Conservation (phyloP, 53 echinoderm and acorn worm genomes). For the Mesocentrotus franciscanus region DNA sequence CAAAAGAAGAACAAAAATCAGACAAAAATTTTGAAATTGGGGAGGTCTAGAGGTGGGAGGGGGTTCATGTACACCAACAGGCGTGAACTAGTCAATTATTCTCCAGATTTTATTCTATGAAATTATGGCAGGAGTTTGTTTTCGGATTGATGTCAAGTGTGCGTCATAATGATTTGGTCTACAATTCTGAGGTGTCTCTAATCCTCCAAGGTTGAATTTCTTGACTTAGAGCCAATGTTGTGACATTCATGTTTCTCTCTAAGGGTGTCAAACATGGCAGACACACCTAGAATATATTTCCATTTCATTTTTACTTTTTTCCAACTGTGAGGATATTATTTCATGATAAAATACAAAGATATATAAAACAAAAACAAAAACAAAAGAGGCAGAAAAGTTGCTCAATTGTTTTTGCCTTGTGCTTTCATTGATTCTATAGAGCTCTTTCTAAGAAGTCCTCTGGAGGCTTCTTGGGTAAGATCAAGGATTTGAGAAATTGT, state of each 20-base stretch:
- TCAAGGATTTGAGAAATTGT: neutral
- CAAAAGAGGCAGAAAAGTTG: too few relatives aligned
- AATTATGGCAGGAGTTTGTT: neutral
- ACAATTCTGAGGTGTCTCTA: neutral
- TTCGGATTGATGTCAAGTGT: neutral
- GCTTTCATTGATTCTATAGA: neutral
- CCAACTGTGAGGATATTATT: too few relatives aligned
- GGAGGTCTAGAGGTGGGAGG: neutral
- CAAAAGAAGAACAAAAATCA: too few relatives aligned
- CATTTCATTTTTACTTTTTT: too few relatives aligned
- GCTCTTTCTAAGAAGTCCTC: neutral
- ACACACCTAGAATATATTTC: neutral
- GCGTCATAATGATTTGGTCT: neutral
- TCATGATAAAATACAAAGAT: too few relatives aligned
- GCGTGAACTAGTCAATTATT: neutral
- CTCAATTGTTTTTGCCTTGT: too few relatives aligned
- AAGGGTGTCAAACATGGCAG: neutral
- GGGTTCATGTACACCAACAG: neutral
- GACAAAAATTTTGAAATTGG: too few relatives aligned
- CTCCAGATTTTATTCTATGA: neutral
- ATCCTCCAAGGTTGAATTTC: neutral
- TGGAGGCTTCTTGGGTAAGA: neutral
- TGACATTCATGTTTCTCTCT: neutral
- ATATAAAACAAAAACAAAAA: too few relatives aligned
- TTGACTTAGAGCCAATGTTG: neutral